Evolutionary conservation across 1,140 invertebrate genomes (phyloP).

Genomic region (Carcinoscorpius rotundicauda): DNA sequence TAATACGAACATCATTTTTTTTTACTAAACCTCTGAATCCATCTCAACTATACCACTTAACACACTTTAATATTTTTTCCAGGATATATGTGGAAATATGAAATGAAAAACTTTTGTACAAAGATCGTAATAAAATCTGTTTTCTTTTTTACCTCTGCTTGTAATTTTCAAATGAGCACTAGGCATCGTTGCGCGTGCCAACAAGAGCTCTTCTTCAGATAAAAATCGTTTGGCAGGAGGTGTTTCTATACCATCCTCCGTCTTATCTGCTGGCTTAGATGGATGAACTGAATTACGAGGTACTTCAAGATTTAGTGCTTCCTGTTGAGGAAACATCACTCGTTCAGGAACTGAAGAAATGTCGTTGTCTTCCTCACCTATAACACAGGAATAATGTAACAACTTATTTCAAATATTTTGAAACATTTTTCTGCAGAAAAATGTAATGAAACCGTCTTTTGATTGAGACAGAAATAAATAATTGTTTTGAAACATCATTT

Average conservation of each 20-base stretch:
- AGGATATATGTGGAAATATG: not conserved
- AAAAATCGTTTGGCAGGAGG: conserved; percentile 35
- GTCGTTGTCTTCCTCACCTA: conserved; percentile 27
- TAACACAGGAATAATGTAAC: too few species aligned
- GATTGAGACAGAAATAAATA: too few species aligned
- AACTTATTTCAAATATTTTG: too few species aligned
- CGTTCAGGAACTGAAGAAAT: conserved; percentile 21
- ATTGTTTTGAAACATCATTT: too few species aligned
- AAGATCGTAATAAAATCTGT: too few species aligned
- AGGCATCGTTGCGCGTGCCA: conserved; percentile 35
- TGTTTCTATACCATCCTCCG: conserved; percentile 2
- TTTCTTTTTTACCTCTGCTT: conserved; percentile 54
- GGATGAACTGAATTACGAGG: conserved; percentile 6
- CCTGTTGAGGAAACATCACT: conserved; percentile 36
- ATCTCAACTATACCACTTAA: not conserved
- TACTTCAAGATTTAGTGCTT: conserved; percentile 46
- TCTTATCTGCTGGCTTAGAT: not conserved
- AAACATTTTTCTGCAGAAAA: too few species aligned
- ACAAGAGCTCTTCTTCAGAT: conserved; percentile 35
- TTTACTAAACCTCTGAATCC: too few species aligned
- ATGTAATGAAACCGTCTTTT: too few species aligned
- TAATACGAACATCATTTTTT: too few species aligned
- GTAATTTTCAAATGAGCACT: conserved; percentile 80
- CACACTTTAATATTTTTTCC: not conserved
- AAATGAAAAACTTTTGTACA: too few species aligned